These are phyloP conservation scores for Corythaixoides concolor DNA, from an alignment of 2,113 vertebrate genomes.

Conservation along the genomic window DNA sequence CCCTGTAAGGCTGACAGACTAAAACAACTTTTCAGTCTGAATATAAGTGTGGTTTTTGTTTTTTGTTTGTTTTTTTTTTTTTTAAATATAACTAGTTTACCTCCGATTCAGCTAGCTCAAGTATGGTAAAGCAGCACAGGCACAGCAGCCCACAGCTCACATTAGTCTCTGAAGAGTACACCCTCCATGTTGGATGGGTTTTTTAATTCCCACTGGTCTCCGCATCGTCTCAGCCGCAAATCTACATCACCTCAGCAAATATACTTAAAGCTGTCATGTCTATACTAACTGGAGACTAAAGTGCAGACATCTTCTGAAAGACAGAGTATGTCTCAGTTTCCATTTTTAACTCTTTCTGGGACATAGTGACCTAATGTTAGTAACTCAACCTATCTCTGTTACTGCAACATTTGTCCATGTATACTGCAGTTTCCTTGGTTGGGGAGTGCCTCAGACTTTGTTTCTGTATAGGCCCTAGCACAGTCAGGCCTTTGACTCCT, in stretches of 20 bases:
- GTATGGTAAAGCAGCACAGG: background rate
- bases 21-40: background rate
- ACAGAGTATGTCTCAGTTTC: background rate
- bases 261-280: background rate
- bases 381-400: background rate
- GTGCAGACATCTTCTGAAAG: background rate
- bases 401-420: background rate
- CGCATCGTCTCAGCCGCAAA: background rate
- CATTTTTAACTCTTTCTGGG: background rate
- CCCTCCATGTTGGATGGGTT: background rate
- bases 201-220: background rate
- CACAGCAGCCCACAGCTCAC: background rate
- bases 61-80: no score
- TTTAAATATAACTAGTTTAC: background rate
- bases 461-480: background rate
- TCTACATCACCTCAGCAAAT: background rate
- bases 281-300: background rate
- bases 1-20: background rate
- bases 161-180: background rate
- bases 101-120: background rate
- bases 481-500: background rate
- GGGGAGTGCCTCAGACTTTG: fast-evolving
- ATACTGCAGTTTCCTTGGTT: background rate
- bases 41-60: no score
- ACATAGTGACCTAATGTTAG: background rate